Evolutionary conservation across 2,113 vertebrate species (phyloP), one percentile per base, ranked within the genome.

Genomic region (Nothoprocta pentlandii): DNA sequence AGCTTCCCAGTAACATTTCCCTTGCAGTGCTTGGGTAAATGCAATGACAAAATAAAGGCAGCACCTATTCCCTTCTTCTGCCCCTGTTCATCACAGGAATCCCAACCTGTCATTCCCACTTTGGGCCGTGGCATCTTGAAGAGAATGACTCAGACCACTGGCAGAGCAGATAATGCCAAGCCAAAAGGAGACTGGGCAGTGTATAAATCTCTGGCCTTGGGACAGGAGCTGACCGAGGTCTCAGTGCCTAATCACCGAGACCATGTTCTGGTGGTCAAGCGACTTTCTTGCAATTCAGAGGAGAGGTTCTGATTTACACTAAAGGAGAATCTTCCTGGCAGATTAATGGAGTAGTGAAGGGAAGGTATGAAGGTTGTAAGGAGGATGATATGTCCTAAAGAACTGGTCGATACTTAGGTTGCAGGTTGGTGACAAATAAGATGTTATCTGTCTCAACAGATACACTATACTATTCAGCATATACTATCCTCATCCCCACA

Each of bases 1-100:
- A 94, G 90, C 56, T 93, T 95, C 67, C 83, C 70, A 74, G 89
- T 96, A 95, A 96, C 89, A 96, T 95, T 92, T 96, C 82, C 93
- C 70, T 97, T 75, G 58, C 54, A 93, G 82, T 1, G 4, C 67
- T 85, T 93, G 84, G 70, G 71, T 96, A 95, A 94, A 93, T 80
- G 91, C 67, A 86, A 32, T 92, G 93, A 96, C 74, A 95, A 94
- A 92, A 87, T 79, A 80, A 92, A 92, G 84, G 92, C 86, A 96
- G 69, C 71, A 41, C 75, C 74, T 89, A 13, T 92, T 53, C 88
- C 82, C 56, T 85, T 88, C 88, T 79, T 93, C 64, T 89, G 69
- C 61, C 62, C 66, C 81, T 96, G 75, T 94, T 89, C 93, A 88
- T 97, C 90, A 49, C 21, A 9, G 49, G 49, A 49, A 49, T 49